Evolutionary conservation across 2,797 vertebrate species (phyloP), one percentile per base, ranked within the genome.

Genomic region (Channa striata): DNA sequence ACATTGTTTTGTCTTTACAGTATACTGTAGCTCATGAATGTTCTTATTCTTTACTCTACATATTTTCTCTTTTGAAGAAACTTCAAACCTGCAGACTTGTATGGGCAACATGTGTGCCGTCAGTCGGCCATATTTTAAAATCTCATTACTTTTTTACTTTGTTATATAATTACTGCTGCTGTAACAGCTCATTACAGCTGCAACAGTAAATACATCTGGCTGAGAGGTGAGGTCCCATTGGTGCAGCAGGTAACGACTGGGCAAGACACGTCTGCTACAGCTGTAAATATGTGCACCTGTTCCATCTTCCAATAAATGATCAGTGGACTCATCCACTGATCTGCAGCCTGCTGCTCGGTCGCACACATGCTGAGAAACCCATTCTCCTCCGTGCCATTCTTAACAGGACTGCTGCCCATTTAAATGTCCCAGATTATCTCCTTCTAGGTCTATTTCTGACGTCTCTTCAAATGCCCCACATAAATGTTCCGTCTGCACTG

Each of bases 251-350:
- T 86, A 83, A 87, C 63, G 83, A 48, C 84, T 9, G 76, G 74
- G 77, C 82, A 70, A 72, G 70, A 20, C 12, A 51, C 79, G 79
- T 25, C 46, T 66, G 70, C 76, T 78, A 77, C 78, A 76, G 74
- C 78, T 83, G 83, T 63, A 77, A 83, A 72, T 78, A n/a, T 20
- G 77, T 68, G 68, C 81, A 89, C 80, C 84, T 89, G 82, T 80
- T 76, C 60, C 16, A 0, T 57, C 61, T 17, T 47, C 72, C 44
- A 42, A 68, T 68, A 33, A n/a, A 12, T 77, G 68, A 86, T 85
- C 86, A 71, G 84, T 80, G 77, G 59, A 8, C 42, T 10, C 44
- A 1, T 12, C 54, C 49, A 13, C 59, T 62, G 67, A 48, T 61
- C 58, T 61, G 68, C 82, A 74, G 71, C 63, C 21, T 8, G 72